phyloP scores from a whole-genome alignment of 2,888 invertebrate genomes.

The Oxytorus armatus region DNA sequence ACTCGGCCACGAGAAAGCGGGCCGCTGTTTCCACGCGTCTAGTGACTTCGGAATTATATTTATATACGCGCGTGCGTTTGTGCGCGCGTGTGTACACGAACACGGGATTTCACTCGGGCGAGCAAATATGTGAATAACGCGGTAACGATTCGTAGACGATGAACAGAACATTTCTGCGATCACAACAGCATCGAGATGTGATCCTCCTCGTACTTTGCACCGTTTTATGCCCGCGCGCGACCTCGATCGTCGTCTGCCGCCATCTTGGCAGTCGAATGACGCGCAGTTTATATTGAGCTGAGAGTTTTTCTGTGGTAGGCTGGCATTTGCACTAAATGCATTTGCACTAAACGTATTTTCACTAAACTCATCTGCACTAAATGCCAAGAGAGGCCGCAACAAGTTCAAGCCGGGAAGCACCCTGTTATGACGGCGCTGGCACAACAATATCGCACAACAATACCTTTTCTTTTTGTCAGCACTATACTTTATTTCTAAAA shows the following conservation, averaged over 20 bases:
- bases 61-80: too few relatives aligned
- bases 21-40: slow-evolving; percentile 21
- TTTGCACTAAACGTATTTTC: too few relatives aligned
- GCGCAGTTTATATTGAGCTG: slow-evolving; percentile 16
- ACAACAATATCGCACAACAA: too few relatives aligned
- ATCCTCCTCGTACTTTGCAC: slow-evolving; percentile 33
- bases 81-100: slow-evolving; percentile 61
- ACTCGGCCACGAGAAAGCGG: slow-evolving; percentile 42
- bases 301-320: too few relatives aligned
- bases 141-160: slow-evolving; percentile 48
- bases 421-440: too few relatives aligned
- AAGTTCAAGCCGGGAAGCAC: too few relatives aligned
- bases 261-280: slow-evolving; percentile 27
- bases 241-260: slow-evolving; percentile 43
- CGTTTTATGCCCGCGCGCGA: slow-evolving; percentile 5
- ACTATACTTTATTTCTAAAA: too few relatives aligned
- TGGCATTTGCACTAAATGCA: too few relatives aligned
- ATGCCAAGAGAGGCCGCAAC: too few relatives aligned
- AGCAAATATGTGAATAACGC: slow-evolving; percentile 78
- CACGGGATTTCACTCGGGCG: slow-evolving; percentile 78
- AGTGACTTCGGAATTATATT: slow-evolving; percentile 23
- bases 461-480: too few relatives aligned
- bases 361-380: too few relatives aligned
- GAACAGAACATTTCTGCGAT: slow-evolving; percentile 37
- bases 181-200: slow-evolving; percentile 21